phyloP scores from a whole-genome alignment of 2,113 vertebrate species.

The Proterorhinus semilunaris region DNA sequence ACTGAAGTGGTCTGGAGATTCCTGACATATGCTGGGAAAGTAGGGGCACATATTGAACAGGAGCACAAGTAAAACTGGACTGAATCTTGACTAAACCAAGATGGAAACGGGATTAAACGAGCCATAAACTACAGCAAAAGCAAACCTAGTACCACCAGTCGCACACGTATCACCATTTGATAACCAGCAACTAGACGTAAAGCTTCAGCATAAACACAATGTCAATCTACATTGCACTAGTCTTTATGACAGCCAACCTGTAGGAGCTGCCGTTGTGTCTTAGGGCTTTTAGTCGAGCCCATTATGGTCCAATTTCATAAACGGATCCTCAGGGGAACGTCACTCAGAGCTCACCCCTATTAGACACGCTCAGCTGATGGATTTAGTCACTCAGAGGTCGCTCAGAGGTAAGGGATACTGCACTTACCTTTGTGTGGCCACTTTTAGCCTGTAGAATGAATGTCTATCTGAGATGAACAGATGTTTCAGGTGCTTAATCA shows the following conservation, averaged over 20 bases:
- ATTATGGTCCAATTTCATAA: slow-evolving; percentile 42
- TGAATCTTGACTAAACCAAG: no score
- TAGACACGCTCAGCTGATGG: slow-evolving; percentile 39
- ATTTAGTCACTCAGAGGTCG: slow-evolving; percentile 31
- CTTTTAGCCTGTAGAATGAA: slow-evolving; percentile 15
- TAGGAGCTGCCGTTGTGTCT: slow-evolving; percentile 4
- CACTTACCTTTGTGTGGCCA: slow-evolving; percentile 13
- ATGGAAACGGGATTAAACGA: no score
- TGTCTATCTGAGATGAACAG: not conserved
- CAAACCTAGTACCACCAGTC: no score
- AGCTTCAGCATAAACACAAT: not conserved
- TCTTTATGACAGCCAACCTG: no score
- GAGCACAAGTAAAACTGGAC: no score
- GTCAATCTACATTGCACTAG: slow-evolving; percentile 1
- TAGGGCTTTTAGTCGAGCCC: slow-evolving; percentile 23
- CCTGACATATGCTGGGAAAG: no score
- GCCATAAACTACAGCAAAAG: no score
- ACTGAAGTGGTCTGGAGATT: no score
- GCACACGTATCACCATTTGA: no score
- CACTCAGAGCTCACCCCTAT: slow-evolving; percentile 24
- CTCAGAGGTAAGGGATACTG: not conserved
- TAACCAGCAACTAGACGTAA: no score
- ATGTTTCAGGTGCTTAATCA: no score
- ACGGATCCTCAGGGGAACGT: slow-evolving; percentile 10
- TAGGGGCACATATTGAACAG: no score